These are phyloP conservation scores for Australoheros facetus DNA, from an alignment of 2,797 vertebrate genomes.

Conservation along the genomic window DNA sequence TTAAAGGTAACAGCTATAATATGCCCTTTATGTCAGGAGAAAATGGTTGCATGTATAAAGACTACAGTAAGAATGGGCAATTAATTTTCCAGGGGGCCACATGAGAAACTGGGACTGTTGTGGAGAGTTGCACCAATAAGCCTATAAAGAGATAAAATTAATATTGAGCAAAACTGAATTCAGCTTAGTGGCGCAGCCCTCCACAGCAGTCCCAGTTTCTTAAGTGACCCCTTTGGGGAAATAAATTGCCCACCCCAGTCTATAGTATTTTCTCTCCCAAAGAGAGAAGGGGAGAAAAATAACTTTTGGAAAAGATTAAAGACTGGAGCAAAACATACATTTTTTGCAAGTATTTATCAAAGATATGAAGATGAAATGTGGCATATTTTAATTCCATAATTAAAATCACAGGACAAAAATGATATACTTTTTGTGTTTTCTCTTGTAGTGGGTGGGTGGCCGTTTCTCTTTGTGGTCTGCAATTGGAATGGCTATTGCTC, in stretches of 20 bases:
- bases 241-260: not conserved
- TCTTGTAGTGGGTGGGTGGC: conserved; percentile 94
- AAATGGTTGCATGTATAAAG: not conserved
- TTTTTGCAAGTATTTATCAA: not conserved
- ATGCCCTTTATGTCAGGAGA: conserved; percentile 44
- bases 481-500: conserved; percentile 95
- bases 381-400: not conserved
- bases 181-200: not conserved
- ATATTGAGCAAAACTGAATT: not conserved
- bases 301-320: not conserved
- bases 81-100: not conserved
- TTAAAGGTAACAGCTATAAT: conserved; percentile 65
- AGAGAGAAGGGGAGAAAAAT: not conserved
- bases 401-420: not conserved
- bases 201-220: not conserved
- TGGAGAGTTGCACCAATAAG: not conserved
- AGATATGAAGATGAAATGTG: not conserved
- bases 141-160: not conserved
- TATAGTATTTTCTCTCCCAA: not conserved
- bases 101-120: not conserved
- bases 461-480: conserved; percentile 98
- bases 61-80: not conserved
- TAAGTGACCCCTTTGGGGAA: not conserved
- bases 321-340: not conserved
- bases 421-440: not conserved